Evolutionary conservation across 1,140 invertebrate genomes (phyloP), one percentile per base, ranked within the genome.

Genomic region (Thrips palmi): DNA sequence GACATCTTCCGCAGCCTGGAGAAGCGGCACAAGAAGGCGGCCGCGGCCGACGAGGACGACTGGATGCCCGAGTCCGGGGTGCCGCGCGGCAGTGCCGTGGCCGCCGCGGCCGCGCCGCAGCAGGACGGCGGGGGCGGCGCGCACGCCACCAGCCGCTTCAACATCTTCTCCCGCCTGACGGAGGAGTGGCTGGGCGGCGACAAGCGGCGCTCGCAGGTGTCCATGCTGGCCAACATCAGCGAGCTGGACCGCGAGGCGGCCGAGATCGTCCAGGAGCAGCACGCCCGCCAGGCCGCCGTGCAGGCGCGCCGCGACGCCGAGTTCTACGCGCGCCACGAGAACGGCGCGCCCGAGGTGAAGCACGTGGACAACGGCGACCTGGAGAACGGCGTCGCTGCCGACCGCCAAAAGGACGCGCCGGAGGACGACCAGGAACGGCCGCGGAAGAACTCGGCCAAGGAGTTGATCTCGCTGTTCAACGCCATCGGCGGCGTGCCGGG

Each of bases 161-260:
- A 45, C 31, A 44, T 50, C 21, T 49, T 49, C 34, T 33, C 48
- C 7, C 40, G 38, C 33, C 37, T 44, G 20, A 53, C 54, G 20
- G 54, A 60, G 2, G 55, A 61, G 7, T n/a, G n/a, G n/a, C n/a
- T n/a, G n/a, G n/a, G n/a, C n/a, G n/a, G n/a, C n/a, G n/a, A n/a
- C n/a, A 73, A 73, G 48, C 53, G 70, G 18, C 64, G 59, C 36
- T 72, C 70, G 0, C 66, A 68, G 7, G 51, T 74, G 6, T 74
- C 70, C 17, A 64, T 77, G 39, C 53, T 83, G n/a, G 71, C 74
- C 0, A 83, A 77, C 50, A 81, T 83, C 42, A 82, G 77, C 50
- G 77, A 82, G 49, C 56, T 83, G 17, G 79, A 85, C 52, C 65
- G 73, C 48, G 76, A 83, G 57, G 78, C 79, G 1, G 65, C 70